phyloP scores from a whole-genome alignment of 2,113 vertebrate species.

The Ciconia stormi region DNA sequence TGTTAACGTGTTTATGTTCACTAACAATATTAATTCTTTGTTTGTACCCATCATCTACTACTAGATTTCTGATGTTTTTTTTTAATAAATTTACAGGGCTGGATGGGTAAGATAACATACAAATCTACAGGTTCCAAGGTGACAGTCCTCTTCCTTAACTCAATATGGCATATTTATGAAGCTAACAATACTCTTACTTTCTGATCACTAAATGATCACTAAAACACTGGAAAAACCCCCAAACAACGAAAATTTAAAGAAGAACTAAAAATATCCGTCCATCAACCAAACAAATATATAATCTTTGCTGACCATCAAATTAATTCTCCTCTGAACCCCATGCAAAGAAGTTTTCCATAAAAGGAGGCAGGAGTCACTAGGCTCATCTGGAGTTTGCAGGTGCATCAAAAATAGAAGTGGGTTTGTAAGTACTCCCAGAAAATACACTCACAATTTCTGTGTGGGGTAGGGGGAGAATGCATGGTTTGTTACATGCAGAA shows the following conservation, averaged over 20 bases:
- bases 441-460: neutral
- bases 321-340: neutral
- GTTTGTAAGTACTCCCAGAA: neutral
- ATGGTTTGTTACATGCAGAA: neutral
- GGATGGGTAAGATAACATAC: neutral
- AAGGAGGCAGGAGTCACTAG: neutral
- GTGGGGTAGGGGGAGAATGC: neutral
- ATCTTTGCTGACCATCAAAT: neutral
- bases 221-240: rapidly evolving
- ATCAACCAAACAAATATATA: neutral
- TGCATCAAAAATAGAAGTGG: neutral
- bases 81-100: neutral
- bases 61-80: neutral
- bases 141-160: neutral
- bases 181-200: neutral
- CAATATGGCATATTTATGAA: neutral
- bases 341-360: neutral
- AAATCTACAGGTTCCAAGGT: neutral
- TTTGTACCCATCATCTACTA: neutral
- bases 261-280: neutral
- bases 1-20: neutral
- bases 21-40: neutral
- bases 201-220: neutral
- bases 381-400: neutral
- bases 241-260: neutral